Evolutionary conservation across 2,797 vertebrate species (phyloP).

Genomic region (Mormyrus hasselquistii): DNA sequence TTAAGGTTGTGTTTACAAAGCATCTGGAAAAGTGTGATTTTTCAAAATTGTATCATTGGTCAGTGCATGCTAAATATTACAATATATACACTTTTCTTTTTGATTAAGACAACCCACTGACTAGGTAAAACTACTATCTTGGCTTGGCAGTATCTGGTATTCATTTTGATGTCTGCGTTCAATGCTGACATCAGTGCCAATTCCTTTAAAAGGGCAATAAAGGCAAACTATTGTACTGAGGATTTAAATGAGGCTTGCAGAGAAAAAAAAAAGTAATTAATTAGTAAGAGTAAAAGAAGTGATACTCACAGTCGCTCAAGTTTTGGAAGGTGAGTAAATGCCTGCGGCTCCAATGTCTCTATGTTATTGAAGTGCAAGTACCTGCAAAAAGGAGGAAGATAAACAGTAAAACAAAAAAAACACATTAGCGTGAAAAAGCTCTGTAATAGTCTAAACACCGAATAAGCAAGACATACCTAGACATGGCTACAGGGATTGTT

Average conservation of each 20-base stretch:
- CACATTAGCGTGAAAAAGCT: not conserved
- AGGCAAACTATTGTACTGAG: not conserved
- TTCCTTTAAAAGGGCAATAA: not conserved
- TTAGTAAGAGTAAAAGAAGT: not conserved
- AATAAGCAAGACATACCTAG: not conserved
- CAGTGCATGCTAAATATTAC: not conserved
- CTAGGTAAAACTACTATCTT: not conserved
- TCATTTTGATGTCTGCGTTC: not conserved
- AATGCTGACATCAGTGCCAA: not conserved
- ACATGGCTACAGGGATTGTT: not conserved
- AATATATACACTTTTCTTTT: not conserved
- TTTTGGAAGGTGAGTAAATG: conserved; percentile 89
- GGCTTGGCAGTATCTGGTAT: not conserved
- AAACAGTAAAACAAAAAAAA: not conserved
- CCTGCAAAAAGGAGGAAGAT: conserved; percentile 53
- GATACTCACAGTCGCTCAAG: conserved; percentile 92
- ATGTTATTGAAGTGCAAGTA: conserved; percentile 99
- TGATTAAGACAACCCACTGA: not conserved
- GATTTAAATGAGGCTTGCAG: not conserved
- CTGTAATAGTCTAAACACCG: not conserved
- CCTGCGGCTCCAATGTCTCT: conserved; percentile 87
- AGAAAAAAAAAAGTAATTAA: not conserved
- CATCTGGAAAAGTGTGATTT: not conserved
- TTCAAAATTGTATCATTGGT: not conserved
- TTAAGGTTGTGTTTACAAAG: not conserved